These are phyloP conservation scores for Stegana nigrithorax DNA, from an alignment of 2,888 invertebrate species.

Conservation along the genomic window DNA sequence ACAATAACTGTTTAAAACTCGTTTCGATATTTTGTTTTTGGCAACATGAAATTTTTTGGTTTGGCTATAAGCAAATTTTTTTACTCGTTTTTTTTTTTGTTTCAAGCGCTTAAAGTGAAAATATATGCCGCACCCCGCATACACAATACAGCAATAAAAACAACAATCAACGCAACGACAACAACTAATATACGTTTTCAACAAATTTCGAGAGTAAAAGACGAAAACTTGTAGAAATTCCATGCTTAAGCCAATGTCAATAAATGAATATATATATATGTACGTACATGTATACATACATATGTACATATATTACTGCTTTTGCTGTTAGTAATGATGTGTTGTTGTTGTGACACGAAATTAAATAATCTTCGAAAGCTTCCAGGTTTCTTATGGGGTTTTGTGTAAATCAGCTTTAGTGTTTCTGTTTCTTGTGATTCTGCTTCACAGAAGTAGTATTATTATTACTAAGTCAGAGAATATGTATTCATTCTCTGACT, in stretches of 20 bases:
- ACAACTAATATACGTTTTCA: not conserved
- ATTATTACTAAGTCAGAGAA: too few relatives aligned
- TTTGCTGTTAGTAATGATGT: not conserved
- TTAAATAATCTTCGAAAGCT: conserved; percentile 43
- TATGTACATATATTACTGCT: conserved; percentile 5
- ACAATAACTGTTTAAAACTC: conserved; percentile 35
- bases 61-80: conserved; percentile 45
- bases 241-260: not conserved
- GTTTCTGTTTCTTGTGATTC: conserved; percentile 29
- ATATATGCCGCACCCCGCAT: conserved; percentile 50
- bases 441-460: too few relatives aligned
- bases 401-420: not conserved
- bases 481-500: too few relatives aligned
- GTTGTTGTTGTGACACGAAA: conserved; percentile 30
- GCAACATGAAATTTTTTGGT: conserved; percentile 17
- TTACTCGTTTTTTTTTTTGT: conserved; percentile 19
- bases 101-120: conserved; percentile 48
- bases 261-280: too few relatives aligned
- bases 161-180: not conserved
- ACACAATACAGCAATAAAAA: conserved; percentile 17
- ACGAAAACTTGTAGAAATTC: conserved; percentile 9
- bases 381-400: conserved; percentile 17
- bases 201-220: conserved; percentile 3
- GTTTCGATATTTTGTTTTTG: conserved; percentile 32
- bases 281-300: conserved; percentile 35